Evolutionary conservation across 23 tunicate genomes (phyloP).

Genomic region (Trididemnum nubilum): DNA sequence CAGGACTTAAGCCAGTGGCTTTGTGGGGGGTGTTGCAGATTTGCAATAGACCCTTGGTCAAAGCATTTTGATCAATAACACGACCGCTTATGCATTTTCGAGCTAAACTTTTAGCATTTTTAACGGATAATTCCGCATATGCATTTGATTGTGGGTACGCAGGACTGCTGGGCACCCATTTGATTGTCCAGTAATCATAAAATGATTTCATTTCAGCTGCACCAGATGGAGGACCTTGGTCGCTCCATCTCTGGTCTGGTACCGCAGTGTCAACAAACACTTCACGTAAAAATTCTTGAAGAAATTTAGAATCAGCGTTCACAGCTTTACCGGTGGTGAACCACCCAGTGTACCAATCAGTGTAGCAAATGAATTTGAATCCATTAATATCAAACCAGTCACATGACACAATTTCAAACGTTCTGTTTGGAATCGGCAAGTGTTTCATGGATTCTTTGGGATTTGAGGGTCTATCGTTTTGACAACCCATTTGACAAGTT

Average conservation of each 20-base stretch:
- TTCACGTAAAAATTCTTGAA: too few relatives aligned
- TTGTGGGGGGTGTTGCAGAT: not conserved
- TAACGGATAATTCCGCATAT: not conserved
- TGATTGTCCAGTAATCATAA: conserved; percentile 6
- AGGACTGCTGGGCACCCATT: not conserved
- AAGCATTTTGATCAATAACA: too few relatives aligned
- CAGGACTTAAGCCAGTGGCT: conserved; percentile 1
- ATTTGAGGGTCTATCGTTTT: too few relatives aligned
- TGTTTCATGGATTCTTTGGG: too few relatives aligned
- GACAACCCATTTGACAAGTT: too few relatives aligned
- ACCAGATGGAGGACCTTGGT: not conserved
- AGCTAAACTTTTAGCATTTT: not conserved
- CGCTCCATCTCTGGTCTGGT: not conserved
- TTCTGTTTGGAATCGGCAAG: too few relatives aligned
- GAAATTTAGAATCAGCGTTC: not conserved
- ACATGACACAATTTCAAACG: too few relatives aligned
- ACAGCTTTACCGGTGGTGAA: not conserved
- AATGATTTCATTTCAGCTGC: not conserved
- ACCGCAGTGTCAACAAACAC: conserved; percentile 15
- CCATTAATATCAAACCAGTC: too few relatives aligned
- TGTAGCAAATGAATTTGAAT: not conserved
- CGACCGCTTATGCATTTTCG: too few relatives aligned
- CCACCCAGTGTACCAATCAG: conserved; percentile 5
- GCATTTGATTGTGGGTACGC: not conserved
- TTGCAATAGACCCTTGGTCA: not conserved